Evolutionary conservation across 1,140 invertebrate species (phyloP).

Genomic region (Drosophila hydei): DNA sequence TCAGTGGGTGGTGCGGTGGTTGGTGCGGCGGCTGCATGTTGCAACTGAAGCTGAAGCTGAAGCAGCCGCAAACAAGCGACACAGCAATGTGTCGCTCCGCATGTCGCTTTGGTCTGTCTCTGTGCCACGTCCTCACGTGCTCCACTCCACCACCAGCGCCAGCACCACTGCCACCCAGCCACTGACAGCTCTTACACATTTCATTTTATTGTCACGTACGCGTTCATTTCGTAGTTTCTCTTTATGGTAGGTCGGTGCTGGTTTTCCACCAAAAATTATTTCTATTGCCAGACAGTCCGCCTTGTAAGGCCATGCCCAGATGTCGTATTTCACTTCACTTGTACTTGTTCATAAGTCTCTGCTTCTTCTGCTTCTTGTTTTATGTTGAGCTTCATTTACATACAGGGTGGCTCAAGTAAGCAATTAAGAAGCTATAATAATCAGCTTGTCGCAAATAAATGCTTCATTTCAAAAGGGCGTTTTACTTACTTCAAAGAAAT

Average conservation of each 20-base stretch:
- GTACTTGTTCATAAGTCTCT: constrained; percentile 3
- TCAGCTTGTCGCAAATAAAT: no score
- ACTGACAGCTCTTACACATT: constrained; percentile 72
- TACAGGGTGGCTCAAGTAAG: constrained; percentile 28
- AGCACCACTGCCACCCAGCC: neutral
- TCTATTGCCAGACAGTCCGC: constrained; percentile 52
- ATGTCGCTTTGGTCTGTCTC: constrained; percentile 3
- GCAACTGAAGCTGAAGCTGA: constrained; percentile 9
- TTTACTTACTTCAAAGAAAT: neutral
- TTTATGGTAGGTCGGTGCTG: constrained; percentile 64
- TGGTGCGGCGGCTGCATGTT: neutral
- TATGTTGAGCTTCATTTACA: constrained; percentile 20
- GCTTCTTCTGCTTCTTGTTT: neutral
- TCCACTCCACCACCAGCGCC: neutral
- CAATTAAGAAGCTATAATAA: neutral
- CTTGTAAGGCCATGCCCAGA: constrained; percentile 46
- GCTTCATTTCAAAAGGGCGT: neutral
- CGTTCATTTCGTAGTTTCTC: constrained; percentile 58
- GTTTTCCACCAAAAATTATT: constrained; percentile 55
- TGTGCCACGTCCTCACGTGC: constrained; percentile 1
- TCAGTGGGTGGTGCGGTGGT: neutral
- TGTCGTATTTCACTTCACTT: constrained; percentile 19
- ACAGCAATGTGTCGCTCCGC: constrained; percentile 34
- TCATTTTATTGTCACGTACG: constrained; percentile 81
- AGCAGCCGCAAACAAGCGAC: constrained; percentile 45